Percentiles rank a stretch among this genome's conserved stretches.
Conservation (phyloP, 2,797 vertebrate species). For the Micromesistius poutassou region DNA sequence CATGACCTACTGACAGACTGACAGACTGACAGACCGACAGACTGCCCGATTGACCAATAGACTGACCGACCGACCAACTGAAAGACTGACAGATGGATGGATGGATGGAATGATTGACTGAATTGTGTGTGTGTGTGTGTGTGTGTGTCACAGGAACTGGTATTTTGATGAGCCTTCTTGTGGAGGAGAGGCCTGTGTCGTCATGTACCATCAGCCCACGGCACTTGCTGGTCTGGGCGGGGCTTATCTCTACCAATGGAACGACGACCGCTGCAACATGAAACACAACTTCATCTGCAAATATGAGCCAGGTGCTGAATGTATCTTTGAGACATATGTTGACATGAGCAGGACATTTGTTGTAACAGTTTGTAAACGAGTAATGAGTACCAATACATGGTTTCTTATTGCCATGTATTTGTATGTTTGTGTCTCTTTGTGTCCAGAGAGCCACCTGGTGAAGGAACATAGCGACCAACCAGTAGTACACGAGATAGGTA, state of each 20-base stretch:
- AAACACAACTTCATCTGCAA: slow-evolving; percentile 99
- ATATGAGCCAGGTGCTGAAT: slow-evolving; percentile 79
- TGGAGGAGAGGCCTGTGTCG: slow-evolving; percentile 93
- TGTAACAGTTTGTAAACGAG: too few relatives aligned
- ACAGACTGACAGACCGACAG: background rate
- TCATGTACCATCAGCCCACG: slow-evolving; percentile 96
- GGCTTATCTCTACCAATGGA: slow-evolving; percentile 93
- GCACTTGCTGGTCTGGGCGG: slow-evolving; percentile 88
- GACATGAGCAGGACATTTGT: background rate
- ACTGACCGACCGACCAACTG: background rate
- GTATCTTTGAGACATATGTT: background rate
- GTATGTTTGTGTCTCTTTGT: slow-evolving; percentile 1
- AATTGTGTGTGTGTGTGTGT: slow-evolving; percentile 12
- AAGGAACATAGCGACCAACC: slow-evolving; percentile 68
- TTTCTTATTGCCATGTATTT: background rate
- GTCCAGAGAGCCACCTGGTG: slow-evolving; percentile 63
- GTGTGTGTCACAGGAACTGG: slow-evolving; percentile 82
- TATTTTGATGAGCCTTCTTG: slow-evolving; percentile 95
- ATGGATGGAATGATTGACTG: background rate
- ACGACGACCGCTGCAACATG: slow-evolving; percentile 98
- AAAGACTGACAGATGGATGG: background rate
- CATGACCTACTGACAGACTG: background rate
- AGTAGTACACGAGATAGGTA: slow-evolving; percentile 55
- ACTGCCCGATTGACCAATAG: background rate
- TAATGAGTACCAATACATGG: background rate